A percentile compares a stretch with the other conserved stretches of the same genome.
phyloP scores from a whole-genome alignment of 2,797 vertebrate genomes.

The Poecilia gillii region DNA sequence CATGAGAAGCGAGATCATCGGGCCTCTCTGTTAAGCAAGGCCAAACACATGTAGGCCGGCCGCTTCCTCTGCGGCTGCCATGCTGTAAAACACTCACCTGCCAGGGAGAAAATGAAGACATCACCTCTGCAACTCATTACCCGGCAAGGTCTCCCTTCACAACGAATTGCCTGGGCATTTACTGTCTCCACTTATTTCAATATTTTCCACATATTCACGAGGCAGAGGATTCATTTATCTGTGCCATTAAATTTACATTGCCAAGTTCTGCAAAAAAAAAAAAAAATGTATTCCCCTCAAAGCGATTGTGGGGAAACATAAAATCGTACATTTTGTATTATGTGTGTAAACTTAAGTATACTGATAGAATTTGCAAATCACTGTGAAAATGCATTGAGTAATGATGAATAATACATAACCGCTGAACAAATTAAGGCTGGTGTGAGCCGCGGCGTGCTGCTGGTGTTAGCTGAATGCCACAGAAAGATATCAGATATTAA shows the following conservation, averaged over 20 bases:
- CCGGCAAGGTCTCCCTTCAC: conserved; percentile 20
- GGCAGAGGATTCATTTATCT: conserved; percentile 66
- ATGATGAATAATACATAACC: conserved; percentile 76
- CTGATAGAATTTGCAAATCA: conserved; percentile 77
- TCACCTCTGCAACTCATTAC: conserved; percentile 33
- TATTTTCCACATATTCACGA: conserved; percentile 56
- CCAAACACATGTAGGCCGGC: conserved; percentile 81
- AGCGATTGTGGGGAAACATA: conserved; percentile 76
- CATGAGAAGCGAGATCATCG: conserved; percentile 81
- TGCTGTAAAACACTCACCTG: conserved; percentile 74
- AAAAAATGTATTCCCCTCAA: conserved; percentile 72
- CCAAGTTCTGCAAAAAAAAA: conserved; percentile 60
- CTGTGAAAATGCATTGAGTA: conserved; percentile 69
- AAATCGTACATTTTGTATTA: conserved; percentile 78
- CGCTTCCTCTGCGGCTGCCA: conserved; percentile 46
- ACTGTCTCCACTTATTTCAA: conserved; percentile 47
- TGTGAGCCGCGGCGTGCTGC: conserved; percentile 53
- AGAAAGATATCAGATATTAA: conserved; percentile 63
- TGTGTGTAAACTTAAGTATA: conserved; percentile 77
- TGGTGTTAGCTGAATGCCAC: conserved; percentile 61
- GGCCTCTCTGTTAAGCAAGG: conserved; percentile 81
- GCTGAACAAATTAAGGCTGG: conserved; percentile 71
- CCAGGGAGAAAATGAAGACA: conserved; percentile 61
- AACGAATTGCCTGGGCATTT: conserved; percentile 40
- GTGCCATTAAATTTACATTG: conserved; percentile 79